Evolutionary conservation across 2,888 invertebrate species (phyloP).

Genomic region (Scaptomyza tumidula): DNA sequence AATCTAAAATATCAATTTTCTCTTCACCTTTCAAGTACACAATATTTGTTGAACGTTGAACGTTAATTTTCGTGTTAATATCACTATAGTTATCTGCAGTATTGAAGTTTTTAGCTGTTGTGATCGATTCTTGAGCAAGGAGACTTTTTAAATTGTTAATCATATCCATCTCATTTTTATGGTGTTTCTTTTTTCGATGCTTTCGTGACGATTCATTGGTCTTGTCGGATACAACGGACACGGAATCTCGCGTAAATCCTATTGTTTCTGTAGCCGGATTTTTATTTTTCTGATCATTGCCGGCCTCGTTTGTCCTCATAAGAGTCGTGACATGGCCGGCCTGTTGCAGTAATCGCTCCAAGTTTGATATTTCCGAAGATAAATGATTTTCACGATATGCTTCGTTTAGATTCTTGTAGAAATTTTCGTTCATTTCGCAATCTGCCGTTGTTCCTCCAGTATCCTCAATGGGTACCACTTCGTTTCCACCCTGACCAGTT

Average conservation of each 20-base stretch:
- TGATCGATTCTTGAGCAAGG: slow-evolving; percentile 57
- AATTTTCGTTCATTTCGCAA: slow-evolving; percentile 93
- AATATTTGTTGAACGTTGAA: slow-evolving; percentile 15
- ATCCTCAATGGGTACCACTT: slow-evolving; percentile 80
- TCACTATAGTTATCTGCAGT: not conserved
- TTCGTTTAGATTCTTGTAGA: slow-evolving; percentile 94
- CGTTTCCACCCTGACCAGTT: slow-evolving; percentile 70
- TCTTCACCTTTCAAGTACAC: slow-evolving; percentile 41
- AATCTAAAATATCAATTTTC: slow-evolving; percentile 52
- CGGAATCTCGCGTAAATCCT: not conserved
- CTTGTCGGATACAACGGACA: slow-evolving; percentile 4
- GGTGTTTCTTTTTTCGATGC: slow-evolving; percentile 82
- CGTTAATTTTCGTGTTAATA: slow-evolving; percentile 3
- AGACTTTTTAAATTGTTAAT: slow-evolving; percentile 82
- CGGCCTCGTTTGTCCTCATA: slow-evolving; percentile 95
- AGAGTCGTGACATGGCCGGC: slow-evolving; percentile 84
- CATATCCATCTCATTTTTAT: slow-evolving; percentile 83
- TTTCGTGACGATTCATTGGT: slow-evolving; percentile 65
- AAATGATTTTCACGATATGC: slow-evolving; percentile 91
- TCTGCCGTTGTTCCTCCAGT: slow-evolving; percentile 68
- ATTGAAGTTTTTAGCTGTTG: not conserved
- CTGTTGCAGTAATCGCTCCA: slow-evolving; percentile 70
- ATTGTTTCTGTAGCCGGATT: not conserved
- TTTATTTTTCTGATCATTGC: slow-evolving; percentile 88
- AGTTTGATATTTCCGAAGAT: slow-evolving; percentile 65